Conservation (phyloP, 2,797 vertebrate species). For the Balearica regulorum region DNA sequence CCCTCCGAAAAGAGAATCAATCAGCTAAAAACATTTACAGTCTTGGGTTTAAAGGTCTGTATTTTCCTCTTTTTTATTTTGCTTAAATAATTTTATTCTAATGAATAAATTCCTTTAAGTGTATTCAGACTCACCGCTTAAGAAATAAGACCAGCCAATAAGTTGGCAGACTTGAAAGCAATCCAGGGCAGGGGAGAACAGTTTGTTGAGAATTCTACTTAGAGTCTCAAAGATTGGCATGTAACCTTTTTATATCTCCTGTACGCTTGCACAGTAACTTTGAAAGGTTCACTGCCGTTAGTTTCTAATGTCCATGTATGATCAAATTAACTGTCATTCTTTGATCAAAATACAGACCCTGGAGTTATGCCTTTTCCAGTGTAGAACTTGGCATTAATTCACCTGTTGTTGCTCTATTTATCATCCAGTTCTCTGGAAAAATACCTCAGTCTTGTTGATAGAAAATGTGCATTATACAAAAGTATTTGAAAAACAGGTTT, state of each 20-base stretch:
- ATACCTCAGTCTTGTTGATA: neutral
- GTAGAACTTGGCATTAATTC: neutral
- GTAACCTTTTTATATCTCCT: neutral
- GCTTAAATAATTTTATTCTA: neutral
- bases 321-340: neutral
- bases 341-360: neutral
- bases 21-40: neutral
- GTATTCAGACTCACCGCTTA: neutral
- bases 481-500: neutral
- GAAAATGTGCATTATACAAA: neutral
- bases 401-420: neutral
- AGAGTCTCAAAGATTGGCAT: neutral
- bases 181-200: neutral
- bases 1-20: neutral
- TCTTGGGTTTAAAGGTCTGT: neutral
- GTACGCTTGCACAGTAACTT: neutral
- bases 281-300: neutral
- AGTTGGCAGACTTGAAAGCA: neutral
- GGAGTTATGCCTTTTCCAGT: neutral
- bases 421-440: neutral
- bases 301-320: accelerated
- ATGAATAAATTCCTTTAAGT: neutral
- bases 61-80: neutral
- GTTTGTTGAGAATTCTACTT: neutral
- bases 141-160: neutral